Conservation (phyloP, 1,140 invertebrate genomes). For the Parasteatoda tepidariorum region DNA sequence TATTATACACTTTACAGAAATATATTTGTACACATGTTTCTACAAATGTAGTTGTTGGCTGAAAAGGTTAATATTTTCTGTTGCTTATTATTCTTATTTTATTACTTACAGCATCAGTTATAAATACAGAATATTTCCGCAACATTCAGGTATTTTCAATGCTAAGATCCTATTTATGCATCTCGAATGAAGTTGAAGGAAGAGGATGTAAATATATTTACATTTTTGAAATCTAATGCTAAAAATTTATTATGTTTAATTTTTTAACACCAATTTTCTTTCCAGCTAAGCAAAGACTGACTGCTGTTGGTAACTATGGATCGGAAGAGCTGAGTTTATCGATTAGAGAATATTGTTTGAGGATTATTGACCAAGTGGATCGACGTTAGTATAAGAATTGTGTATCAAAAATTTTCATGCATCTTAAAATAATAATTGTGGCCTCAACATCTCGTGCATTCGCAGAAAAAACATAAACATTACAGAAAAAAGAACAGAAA, state of each 20-base stretch:
- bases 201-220: constrained; percentile 18
- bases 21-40: background rate
- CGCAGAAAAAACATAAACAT: too few relatives aligned
- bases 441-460: too few relatives aligned
- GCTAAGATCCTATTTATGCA: constrained; percentile 40
- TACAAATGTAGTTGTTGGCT: too few relatives aligned
- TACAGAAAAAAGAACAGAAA: too few relatives aligned
- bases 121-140: constrained; percentile 21
- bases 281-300: constrained; percentile 2
- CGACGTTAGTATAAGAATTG: constrained; percentile 40
- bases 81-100: constrained; percentile 13
- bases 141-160: constrained; percentile 47
- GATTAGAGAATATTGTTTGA: constrained; percentile 41
- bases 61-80: background rate
- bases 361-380: constrained; percentile 54
- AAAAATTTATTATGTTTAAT: background rate
- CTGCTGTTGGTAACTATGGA: constrained; percentile 12
- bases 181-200: constrained; percentile 6
- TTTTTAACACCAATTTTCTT: background rate
- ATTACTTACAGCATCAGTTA: constrained; percentile 3
- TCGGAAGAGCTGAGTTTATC: constrained; percentile 28
- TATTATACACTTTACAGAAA: background rate
- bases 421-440: too few relatives aligned
- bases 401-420: too few relatives aligned
- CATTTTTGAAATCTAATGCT: background rate